A percentile compares a stretch with the other conserved stretches of the same genome.
These are phyloP conservation scores for Sebastes goodei DNA, from an alignment of 2,797 vertebrate genomes.

Conservation along the genomic window DNA sequence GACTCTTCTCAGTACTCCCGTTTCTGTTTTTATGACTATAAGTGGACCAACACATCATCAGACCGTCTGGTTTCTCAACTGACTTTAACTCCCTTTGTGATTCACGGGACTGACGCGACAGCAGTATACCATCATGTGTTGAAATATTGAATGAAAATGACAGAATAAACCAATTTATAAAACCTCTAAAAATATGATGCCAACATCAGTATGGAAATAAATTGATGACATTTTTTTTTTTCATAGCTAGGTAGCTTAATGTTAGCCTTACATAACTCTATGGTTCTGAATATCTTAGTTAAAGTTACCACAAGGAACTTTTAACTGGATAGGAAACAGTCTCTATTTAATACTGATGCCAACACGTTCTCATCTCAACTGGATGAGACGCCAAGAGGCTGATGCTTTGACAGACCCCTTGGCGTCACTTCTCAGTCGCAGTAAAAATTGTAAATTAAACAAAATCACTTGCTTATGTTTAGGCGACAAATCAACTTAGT, in stretches of 20 bases:
- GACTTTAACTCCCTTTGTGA: slow-evolving; percentile 22
- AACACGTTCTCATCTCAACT: neutral
- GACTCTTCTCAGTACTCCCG: slow-evolving; percentile 4
- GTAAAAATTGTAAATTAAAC: too few species aligned
- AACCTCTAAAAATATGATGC: neutral
- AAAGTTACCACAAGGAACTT: neutral
- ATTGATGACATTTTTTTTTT: neutral
- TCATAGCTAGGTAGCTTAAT: neutral
- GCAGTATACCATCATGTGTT: neutral
- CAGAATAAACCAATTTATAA: neutral
- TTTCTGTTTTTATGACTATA: slow-evolving; percentile 4
- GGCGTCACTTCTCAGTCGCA: too few species aligned
- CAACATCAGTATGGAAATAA: neutral
- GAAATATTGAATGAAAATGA: neutral
- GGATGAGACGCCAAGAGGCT: too few species aligned
- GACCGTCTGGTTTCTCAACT: neutral
- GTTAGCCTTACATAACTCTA: neutral
- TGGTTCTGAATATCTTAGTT: neutral
- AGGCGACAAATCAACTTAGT: too few species aligned
- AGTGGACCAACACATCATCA: slow-evolving; percentile 1
- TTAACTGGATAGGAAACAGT: neutral
- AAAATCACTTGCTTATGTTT: too few species aligned
- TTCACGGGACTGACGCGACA: neutral
- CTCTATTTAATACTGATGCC: neutral
- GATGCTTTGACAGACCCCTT: too few species aligned